Evolutionary conservation across 2,797 vertebrate species (phyloP).

Genomic region (Phaenicophaeus curvirostris): DNA sequence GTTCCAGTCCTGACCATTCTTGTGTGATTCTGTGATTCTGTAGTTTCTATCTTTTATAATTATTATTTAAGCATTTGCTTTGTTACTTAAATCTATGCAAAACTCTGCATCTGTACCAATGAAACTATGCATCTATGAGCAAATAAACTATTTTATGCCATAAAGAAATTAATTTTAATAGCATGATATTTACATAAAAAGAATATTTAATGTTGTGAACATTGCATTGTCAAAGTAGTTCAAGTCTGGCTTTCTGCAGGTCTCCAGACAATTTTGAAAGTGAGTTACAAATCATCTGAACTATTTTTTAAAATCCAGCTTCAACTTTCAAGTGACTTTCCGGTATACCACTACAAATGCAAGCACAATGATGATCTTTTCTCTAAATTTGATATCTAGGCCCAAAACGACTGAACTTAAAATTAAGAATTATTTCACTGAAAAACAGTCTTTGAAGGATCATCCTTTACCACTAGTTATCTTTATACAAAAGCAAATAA

Average conservation of each 20-base stretch:
- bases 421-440: neutral
- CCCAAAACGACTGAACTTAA: neutral
- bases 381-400: neutral
- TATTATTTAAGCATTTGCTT: neutral
- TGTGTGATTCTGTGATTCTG: neutral
- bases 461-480: neutral
- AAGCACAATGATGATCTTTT: neutral
- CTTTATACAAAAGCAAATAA: conserved; percentile 20
- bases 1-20: too few species aligned
- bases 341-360: neutral
- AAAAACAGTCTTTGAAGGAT: neutral
- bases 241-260: neutral
- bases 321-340: neutral
- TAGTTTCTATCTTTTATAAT: neutral
- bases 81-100: neutral
- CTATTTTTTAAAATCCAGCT: neutral
- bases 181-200: neutral
- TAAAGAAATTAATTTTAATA: neutral
- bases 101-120: neutral
- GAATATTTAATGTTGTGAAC: neutral
- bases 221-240: neutral
- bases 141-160: neutral
- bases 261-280: neutral
- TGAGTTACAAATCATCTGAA: neutral
- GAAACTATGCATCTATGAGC: neutral